Evolutionary conservation across 2,113 vertebrate species (phyloP).

Genomic region (Colius striatus): DNA sequence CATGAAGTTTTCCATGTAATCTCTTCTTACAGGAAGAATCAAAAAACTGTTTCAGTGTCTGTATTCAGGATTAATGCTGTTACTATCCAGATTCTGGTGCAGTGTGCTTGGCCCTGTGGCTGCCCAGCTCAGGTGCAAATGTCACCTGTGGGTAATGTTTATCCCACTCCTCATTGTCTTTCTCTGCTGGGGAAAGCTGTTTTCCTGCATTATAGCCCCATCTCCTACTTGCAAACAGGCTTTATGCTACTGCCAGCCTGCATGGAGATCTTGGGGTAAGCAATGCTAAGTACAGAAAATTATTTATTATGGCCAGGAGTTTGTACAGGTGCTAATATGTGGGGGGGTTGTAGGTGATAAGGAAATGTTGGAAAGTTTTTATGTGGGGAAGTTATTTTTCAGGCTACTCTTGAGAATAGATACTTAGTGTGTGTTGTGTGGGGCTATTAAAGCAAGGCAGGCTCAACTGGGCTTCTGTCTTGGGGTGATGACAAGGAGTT

Average conservation of each 20-base stretch:
- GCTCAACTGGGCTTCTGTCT: neutral
- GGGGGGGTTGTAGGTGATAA: neutral
- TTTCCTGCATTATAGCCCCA: accelerated
- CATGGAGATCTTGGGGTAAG: neutral
- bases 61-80: neutral
- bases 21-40: neutral
- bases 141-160: neutral
- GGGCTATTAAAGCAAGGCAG: neutral
- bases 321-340: neutral
- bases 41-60: neutral
- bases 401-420: neutral
- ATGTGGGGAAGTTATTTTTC: neutral
- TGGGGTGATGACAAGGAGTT: neutral
- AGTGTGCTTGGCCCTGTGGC: neutral
- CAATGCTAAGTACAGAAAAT: neutral
- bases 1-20: neutral
- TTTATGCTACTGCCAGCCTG: neutral
- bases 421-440: accelerated
- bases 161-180: no score
- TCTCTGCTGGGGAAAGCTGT: neutral
- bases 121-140: neutral
- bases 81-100: neutral
- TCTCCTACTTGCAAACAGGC: neutral
- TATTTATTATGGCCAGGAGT: neutral
- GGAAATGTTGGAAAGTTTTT: neutral